Base-by-base conservation (phyloP, 2,113 vertebrate species). In the Tachycineta bicolor region DNA sequence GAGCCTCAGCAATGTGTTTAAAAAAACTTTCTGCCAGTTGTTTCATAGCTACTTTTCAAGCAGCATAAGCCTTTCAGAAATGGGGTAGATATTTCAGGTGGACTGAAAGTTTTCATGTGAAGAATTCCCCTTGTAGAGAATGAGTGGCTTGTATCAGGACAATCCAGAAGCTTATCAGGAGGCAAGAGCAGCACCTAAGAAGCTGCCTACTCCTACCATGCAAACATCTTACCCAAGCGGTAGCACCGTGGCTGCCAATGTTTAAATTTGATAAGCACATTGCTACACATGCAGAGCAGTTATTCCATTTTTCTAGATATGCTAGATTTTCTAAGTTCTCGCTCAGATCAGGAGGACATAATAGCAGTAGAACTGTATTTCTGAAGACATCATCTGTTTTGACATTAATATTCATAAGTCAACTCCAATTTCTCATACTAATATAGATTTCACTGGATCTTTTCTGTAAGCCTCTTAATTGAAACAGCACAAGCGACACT, bases 201-300 rank as follows among this genome's bases (percentile, higher is more conserved):
- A 83, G 18, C 16, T 63, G 25, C 23, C 12, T 63, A 12, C 16
- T 77, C 39, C 68, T 76, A 31, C 55, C 1, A 1, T 11, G 11
- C 6, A 2, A 50, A 39, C 44, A 50, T 24, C 58, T 76, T n/a
- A 19, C 21, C 50, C 47, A 68, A 24, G 44, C 4, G 73, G 77
- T 29, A 52, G 26, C 2, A 26, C 18, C 0, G 0, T 11, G 59
- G 55, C 39, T 84, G 50, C 34, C 43, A 31, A 2, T 13, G 21
- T 46, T 73, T 58, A n/a, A 50, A 50, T 63, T 55, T 63, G 22
- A 18, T 29, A 67, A 80, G 44, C 34, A 76, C 10, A 14, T 2
- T 70, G 28, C 28, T 52, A 43, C 17, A 60, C 24, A n/a, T 2
- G 10, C 44, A 83, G 41, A 88, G 77, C 4, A 59, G 33, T 37